phyloP scores from a whole-genome alignment of 2,888 invertebrate genomes.

The Leptogaster cylindrica region DNA sequence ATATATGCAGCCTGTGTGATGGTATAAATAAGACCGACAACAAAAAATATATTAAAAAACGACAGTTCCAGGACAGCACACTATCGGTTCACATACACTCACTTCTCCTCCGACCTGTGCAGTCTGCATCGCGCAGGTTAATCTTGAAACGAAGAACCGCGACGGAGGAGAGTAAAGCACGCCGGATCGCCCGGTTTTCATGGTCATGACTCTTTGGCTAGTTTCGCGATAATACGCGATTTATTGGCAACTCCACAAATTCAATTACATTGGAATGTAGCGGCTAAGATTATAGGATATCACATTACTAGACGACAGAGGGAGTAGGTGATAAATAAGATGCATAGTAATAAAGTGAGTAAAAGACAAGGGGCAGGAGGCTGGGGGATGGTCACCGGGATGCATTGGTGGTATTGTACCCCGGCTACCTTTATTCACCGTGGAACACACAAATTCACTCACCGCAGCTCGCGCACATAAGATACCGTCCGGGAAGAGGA shows the following conservation, averaged over 20 bases:
- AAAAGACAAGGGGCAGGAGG: conserved; percentile 14
- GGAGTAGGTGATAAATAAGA: conserved; percentile 43
- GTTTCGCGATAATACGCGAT: conserved; percentile 47
- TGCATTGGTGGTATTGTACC: background rate
- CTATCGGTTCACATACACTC: conserved; percentile 25
- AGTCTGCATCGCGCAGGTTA: conserved; percentile 23
- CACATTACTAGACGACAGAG: conserved; percentile 45
- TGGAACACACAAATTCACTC: conserved; percentile 40
- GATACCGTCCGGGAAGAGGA: conserved; percentile 16
- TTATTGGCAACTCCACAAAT: conserved; percentile 48
- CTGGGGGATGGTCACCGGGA: background rate
- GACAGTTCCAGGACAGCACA: conserved; percentile 14
- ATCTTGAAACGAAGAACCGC: conserved; percentile 12
- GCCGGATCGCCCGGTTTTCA: conserved; percentile 25
- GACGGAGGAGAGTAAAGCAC: conserved; percentile 33
- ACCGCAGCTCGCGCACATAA: background rate
- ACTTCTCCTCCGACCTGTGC: conserved; percentile 6
- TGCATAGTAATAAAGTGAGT: conserved; percentile 42
- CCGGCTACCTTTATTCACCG: conserved; percentile 19
- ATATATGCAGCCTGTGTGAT: conserved; percentile 33
- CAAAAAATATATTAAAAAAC: background rate
- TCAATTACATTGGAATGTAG: conserved; percentile 48
- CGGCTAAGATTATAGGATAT: conserved; percentile 47
- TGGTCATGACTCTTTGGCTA: conserved; percentile 42
- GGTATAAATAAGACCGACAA: conserved; percentile 14